Evolutionary conservation across 2,797 vertebrate species (phyloP).

Genomic region (Poliocrania exsul): DNA sequence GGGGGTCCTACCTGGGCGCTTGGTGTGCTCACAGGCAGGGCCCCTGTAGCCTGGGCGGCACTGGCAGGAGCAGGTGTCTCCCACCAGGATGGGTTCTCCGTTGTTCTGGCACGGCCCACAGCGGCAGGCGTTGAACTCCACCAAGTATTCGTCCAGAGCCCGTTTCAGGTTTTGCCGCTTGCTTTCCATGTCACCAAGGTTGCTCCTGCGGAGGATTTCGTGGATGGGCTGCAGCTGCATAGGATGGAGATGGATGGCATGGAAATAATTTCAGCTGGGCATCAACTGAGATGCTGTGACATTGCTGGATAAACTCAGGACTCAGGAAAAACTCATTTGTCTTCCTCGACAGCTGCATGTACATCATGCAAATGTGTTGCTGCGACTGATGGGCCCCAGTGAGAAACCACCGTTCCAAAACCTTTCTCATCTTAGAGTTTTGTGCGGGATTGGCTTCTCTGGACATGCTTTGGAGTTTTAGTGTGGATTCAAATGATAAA

Average conservation of each 20-base stretch:
- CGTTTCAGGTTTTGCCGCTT: conserved; percentile 80
- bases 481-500: neutral
- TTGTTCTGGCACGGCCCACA: conserved; percentile 86
- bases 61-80: conserved; percentile 81
- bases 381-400: neutral
- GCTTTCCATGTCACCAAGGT: conserved; percentile 64
- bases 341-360: conserved; percentile 19
- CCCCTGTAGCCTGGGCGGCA: conserved; percentile 80
- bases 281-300: neutral
- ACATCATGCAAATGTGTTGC: neutral
- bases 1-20: neutral
- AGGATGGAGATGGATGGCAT: neutral
- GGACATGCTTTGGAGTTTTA: neutral
- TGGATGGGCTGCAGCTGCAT: conserved; percentile 85
- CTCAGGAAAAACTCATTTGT: conserved; percentile 1
- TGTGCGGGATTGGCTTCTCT: neutral
- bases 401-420: conserved; percentile 20
- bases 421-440: neutral
- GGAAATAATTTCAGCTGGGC: neutral
- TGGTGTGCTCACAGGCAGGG: conserved; percentile 55
- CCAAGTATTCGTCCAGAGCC: conserved; percentile 84
- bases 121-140: conserved; percentile 86
- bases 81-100: conserved; percentile 78
- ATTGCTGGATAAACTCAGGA: neutral
- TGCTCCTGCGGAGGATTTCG: conserved; percentile 82